A percentile compares a stretch with the other conserved stretches of the same genome.
These are phyloP conservation scores for Spodoptera picta DNA, from an alignment of 2,888 invertebrate species.

Conservation along the genomic window DNA sequence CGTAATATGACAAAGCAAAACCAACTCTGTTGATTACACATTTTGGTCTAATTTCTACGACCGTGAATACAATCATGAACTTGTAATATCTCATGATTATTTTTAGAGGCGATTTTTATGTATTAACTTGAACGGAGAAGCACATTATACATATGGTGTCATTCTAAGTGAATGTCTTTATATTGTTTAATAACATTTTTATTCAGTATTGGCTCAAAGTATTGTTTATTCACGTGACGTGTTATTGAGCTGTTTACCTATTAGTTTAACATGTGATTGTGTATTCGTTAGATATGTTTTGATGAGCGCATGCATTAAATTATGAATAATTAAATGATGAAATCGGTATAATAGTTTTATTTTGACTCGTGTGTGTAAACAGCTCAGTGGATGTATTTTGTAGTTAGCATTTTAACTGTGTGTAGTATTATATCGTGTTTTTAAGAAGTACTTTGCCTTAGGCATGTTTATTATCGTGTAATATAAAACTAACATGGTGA, in stretches of 20 bases:
- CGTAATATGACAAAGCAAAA: slow-evolving; percentile 34
- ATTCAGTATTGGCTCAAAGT: slow-evolving; percentile 86
- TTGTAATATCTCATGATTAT: slow-evolving; percentile 55
- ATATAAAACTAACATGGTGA: slow-evolving; percentile 4
- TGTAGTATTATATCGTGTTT: slow-evolving; percentile 21
- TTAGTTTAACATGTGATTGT: slow-evolving; percentile 38
- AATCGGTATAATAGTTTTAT: slow-evolving; percentile 49
- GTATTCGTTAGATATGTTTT: slow-evolving; percentile 41
- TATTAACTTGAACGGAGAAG: slow-evolving; percentile 49
- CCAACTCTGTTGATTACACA: slow-evolving; percentile 39
- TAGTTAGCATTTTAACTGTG: slow-evolving; percentile 49
- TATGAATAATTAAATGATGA: slow-evolving; percentile 52
- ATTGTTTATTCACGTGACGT: slow-evolving; percentile 67
- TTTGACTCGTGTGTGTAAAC: slow-evolving; percentile 48
- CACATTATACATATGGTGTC: slow-evolving; percentile 33
- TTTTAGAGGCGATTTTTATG: slow-evolving; percentile 59
- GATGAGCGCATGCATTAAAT: slow-evolving; percentile 54
- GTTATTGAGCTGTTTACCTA: slow-evolving; percentile 53
- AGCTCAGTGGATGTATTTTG: slow-evolving; percentile 49
- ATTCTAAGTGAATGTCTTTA: slow-evolving; percentile 41
- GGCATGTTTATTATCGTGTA: slow-evolving; percentile 5
- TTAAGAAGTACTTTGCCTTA: slow-evolving; percentile 18
- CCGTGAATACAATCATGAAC: slow-evolving; percentile 48
- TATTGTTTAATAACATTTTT: slow-evolving; percentile 58
- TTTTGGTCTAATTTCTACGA: slow-evolving; percentile 45